Evolutionary conservation across 2,797 vertebrate species (phyloP).

Genomic region (Gallinago solitaria): DNA sequence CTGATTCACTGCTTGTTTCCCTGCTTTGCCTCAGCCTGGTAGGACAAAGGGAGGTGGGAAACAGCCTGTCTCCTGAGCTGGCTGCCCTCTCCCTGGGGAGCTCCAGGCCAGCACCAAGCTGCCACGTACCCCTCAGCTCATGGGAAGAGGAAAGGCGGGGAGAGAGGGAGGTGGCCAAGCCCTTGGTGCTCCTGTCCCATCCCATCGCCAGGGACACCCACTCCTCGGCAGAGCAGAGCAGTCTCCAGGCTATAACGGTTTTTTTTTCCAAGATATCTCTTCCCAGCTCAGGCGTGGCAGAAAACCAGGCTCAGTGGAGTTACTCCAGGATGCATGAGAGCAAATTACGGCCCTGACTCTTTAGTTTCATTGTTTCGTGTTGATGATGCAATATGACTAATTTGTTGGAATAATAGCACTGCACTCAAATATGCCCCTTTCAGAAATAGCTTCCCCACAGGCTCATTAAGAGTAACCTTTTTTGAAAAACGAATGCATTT

Average conservation of each 20-base stretch:
- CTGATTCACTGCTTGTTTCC: background rate
- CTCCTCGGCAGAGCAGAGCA: background rate
- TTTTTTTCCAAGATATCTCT: background rate
- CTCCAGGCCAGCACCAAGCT: background rate
- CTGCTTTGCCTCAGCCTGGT: background rate
- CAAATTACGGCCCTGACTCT: background rate
- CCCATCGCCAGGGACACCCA: background rate
- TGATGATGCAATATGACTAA: slow-evolving; percentile 38
- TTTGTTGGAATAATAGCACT: background rate
- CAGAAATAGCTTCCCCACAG: background rate
- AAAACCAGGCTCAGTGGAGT: background rate
- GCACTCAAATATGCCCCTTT: background rate
- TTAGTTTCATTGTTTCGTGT: background rate
- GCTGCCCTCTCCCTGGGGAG: background rate
- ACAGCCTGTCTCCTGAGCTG: background rate
- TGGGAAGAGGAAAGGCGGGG: background rate
- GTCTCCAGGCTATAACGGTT: background rate
- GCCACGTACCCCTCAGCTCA: accelerated
- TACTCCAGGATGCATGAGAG: background rate
- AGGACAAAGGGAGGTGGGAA: background rate
- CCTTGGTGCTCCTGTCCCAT: background rate
- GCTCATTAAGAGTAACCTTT: background rate
- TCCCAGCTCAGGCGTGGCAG: background rate
- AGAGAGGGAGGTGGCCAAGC: background rate
- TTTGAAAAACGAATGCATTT: background rate